These are phyloP conservation scores for Daboia siamensis DNA, from an alignment of 2,113 vertebrate genomes.

Conservation along the genomic window DNA sequence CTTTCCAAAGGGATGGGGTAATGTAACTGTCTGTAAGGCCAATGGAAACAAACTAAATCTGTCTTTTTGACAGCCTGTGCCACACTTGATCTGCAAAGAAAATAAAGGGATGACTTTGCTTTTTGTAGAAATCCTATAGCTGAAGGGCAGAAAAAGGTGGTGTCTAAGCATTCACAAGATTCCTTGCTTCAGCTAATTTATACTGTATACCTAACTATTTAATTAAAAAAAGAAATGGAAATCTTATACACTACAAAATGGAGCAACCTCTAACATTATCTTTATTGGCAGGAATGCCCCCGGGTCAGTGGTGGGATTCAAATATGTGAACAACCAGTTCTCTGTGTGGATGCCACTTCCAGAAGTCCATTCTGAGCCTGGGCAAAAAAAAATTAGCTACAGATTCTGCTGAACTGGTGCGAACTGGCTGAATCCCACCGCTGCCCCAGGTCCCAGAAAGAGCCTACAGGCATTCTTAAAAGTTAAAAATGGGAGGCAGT, in stretches of 20 bases:
- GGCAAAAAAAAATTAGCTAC: too few species aligned
- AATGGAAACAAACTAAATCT: not conserved
- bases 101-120: not conserved
- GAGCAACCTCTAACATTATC: not conserved
- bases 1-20: not conserved
- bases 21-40: not conserved
- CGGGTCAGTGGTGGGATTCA: too few species aligned
- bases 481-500: not conserved
- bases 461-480: not conserved
- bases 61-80: not conserved
- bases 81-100: not conserved
- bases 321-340: too few species aligned
- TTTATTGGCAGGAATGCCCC: not conserved
- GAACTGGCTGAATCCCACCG: too few species aligned
- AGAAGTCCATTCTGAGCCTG: too few species aligned
- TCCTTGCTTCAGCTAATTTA: not conserved
- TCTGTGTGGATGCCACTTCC: too few species aligned
- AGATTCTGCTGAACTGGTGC: too few species aligned
- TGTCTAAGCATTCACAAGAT: not conserved
- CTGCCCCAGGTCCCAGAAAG: not conserved
- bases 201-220: not conserved
- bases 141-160: not conserved
- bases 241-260: not conserved
- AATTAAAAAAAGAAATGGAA: not conserved
- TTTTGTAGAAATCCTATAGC: not conserved